These are phyloP conservation scores for Agapornis roseicollis DNA, from an alignment of 2,113 vertebrate genomes.

Conservation along the genomic window DNA sequence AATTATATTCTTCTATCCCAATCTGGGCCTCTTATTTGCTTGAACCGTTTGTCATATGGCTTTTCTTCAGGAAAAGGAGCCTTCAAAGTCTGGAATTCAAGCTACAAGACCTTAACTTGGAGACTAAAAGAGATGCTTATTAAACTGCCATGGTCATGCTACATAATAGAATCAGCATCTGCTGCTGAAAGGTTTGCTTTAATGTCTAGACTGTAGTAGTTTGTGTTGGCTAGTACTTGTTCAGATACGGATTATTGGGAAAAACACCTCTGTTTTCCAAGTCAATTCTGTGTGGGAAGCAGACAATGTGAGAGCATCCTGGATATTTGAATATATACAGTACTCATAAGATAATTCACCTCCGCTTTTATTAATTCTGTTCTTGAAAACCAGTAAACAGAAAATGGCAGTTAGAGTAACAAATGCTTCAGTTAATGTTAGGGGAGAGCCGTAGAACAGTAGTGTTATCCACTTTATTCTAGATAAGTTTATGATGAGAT, in stretches of 20 bases:
- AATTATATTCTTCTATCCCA: background rate
- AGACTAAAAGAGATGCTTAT: background rate
- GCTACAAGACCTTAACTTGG: background rate
- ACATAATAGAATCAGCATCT: constrained; percentile 2
- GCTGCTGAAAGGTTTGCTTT: constrained; percentile 40
- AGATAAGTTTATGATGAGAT: constrained; percentile 28
- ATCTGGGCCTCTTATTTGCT: background rate
- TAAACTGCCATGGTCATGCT: background rate
- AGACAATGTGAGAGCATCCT: background rate
- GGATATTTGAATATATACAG: constrained; percentile 32
- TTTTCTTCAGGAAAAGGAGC: background rate
- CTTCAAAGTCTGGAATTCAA: background rate
- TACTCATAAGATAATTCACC: constrained; percentile 20
- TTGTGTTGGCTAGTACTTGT: constrained; percentile 9
- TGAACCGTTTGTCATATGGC: background rate
- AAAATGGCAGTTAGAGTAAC: constrained; percentile 12
- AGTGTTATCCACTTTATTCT: background rate
- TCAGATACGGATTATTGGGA: background rate
- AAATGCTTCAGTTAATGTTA: constrained; percentile 32
- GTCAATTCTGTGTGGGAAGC: background rate
- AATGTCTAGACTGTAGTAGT: constrained; percentile 23
- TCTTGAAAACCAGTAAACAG: constrained; percentile 17
- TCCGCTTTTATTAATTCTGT: background rate
- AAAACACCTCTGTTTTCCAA: background rate
- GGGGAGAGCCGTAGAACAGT: background rate